Evolutionary conservation across 1,140 invertebrate species (phyloP), one percentile per base, ranked within the genome.

Genomic region (Caenorhabditis brenneri): DNA sequence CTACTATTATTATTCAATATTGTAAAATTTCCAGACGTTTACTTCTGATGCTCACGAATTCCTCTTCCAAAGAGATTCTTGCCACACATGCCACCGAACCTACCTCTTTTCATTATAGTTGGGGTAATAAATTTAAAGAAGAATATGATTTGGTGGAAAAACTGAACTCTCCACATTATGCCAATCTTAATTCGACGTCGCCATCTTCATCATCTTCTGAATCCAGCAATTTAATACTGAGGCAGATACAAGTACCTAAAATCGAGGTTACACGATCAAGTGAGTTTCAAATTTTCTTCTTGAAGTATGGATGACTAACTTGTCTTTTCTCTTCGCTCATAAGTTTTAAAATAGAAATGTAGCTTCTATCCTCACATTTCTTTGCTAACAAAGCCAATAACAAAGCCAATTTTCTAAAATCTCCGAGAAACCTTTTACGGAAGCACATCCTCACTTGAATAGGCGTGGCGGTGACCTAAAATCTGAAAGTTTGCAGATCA

Each of bases 301-400:
- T 16, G 53, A 12, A 10, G 24, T 58, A 7, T 29, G 39, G 12
- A 42, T 42, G 12, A 42, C 39, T 42, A n/a, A n/a, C n/a, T n/a
- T 4, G 42, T 46, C 49, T n/a, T 51, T n/a, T 16, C 19, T 51
- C n/a, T n/a, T 19, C 5, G 39, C 39, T 42, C 12, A 5, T 42
- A 51, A 46, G 16, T 12, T 46, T n/a, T 51, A 36, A 36, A 65
- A 65, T 33, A 33, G 58, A 27, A 58, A 51, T 16, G n/a, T 15
- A 16, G n/a, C 1, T 29, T 58, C 7, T 29, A 31, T 65, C 58
- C 2, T 36, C 5, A 7, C 31, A 12, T 65, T 65, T n/a, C n/a
- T 36, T 2, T n/a, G 4, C 24, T 27, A 65, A 74, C 65, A 9
- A 74, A 74, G 65, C 65, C 15, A 74, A 74, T 74, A 74, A 74